A percentile compares a stretch with the other conserved stretches of the same genome.
Conservation (phyloP, 2,113 vertebrate species). For the Sakesphorus luctuosus region DNA sequence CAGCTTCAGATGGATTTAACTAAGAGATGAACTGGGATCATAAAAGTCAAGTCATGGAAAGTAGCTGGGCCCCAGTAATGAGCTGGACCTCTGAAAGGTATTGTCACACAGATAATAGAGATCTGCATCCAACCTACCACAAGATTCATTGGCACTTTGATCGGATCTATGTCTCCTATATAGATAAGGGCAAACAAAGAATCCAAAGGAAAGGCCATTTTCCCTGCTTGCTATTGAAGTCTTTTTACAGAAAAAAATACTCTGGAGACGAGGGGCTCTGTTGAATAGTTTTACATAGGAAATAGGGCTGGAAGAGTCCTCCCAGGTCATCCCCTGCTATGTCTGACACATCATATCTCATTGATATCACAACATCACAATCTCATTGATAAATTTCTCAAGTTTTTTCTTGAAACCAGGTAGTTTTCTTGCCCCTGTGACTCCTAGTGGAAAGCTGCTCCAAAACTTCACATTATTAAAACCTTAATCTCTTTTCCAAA, state of each 20-base stretch:
- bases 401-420: conserved; percentile 34
- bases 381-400: conserved; percentile 63
- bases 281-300: conserved; percentile 65
- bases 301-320: conserved; percentile 44
- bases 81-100: conserved; percentile 21
- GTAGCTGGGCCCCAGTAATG: conserved; percentile 28
- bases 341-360: conserved; percentile 9
- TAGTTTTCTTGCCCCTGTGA: conserved; percentile 42
- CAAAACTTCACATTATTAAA: conserved; percentile 16
- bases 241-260: conserved; percentile 55
- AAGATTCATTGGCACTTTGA: conserved; percentile 55
- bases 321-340: conserved; percentile 39
- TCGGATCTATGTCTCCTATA: conserved; percentile 7
- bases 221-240: conserved; percentile 40
- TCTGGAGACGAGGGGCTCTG: conserved; percentile 25
- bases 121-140: conserved; percentile 52
- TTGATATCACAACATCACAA: conserved; percentile 57
- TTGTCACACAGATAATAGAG: conserved; percentile 52
- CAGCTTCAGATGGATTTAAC: conserved; percentile 37
- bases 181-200: conserved; percentile 57
- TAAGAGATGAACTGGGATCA: conserved; percentile 36
- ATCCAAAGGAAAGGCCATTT: conserved; percentile 59
- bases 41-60: conserved; percentile 39
- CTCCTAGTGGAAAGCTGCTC: not conserved
- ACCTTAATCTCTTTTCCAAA: not conserved